Conservation (phyloP, 1,140 invertebrate genomes). For the Drosophila funebris region DNA sequence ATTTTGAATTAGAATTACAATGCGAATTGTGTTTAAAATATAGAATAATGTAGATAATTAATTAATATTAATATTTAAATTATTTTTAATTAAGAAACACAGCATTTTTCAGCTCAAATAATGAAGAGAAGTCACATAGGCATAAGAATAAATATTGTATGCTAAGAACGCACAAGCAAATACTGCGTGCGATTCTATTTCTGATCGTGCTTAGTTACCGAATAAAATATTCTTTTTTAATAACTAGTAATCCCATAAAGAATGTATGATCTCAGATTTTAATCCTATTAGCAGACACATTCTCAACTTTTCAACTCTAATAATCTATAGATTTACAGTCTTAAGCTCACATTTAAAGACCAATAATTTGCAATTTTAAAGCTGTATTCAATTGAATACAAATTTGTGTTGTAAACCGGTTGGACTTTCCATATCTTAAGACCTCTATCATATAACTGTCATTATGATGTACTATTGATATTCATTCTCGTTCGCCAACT, state of each 20-base stretch:
- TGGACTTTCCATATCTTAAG: slow-evolving; percentile 17
- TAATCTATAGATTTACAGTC: slow-evolving; percentile 6
- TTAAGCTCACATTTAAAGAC: slow-evolving; percentile 14
- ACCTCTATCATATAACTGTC: neutral
- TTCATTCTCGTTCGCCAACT: slow-evolving; percentile 20
- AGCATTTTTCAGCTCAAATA: too few relatives aligned
- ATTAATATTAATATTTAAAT: too few relatives aligned
- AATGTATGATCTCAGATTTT: neutral
- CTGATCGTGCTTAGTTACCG: neutral
- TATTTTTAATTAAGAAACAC: too few relatives aligned
- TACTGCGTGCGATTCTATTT: neutral
- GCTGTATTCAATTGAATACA: neutral
- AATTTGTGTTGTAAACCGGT: slow-evolving; percentile 27
- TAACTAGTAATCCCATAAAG: neutral
- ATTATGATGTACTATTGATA: slow-evolving; percentile 16
- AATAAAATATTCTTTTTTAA: neutral
- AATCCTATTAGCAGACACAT: slow-evolving; percentile 12
- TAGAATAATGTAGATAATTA: too few relatives aligned
- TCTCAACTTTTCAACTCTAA: neutral
- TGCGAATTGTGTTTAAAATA: neutral
- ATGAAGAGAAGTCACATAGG: too few relatives aligned
- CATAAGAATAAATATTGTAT: too few relatives aligned
- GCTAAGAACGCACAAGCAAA: neutral
- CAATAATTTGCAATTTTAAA: slow-evolving; percentile 15
- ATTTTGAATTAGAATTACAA: neutral